Evolutionary conservation across 2,797 vertebrate species (phyloP), one percentile per base, ranked within the genome.

Genomic region (Melanotaenia nigrans): DNA sequence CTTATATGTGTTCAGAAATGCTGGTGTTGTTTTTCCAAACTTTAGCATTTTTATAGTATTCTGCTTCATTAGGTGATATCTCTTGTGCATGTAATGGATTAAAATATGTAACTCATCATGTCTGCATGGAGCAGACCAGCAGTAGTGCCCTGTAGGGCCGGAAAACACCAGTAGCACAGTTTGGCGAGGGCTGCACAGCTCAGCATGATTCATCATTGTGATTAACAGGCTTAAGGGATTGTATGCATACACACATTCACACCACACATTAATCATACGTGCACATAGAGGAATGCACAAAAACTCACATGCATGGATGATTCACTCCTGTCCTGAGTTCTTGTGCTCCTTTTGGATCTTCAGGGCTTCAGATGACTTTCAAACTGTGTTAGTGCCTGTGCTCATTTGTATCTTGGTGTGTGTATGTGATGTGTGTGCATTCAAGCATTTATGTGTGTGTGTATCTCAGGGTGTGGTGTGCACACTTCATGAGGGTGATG

Each of bases 401-500:
- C 22, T 65, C 36, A 64, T 76, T 78, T 75, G 30, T 49, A 10
- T 68, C 24, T 75, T 18, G n/a, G 5, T 24, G 7, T 8, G 9
- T 53, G 20, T 78, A 14, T 61, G 67, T 69, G 40, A 14, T 58
- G 9, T 25, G 24, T 66, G 53, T 51, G 20, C 25, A 47, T 36
- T 65, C 11, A 62, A 71, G 49, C 1, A 3, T 66, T 61, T 51
- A 4, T 69, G 38, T 72, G 14, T 81, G 64, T 81, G 64, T 76
- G 30, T 71, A 11, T 73, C 33, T 63, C 79, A 99, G 98, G 97
- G 97, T 62, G 97, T 99, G 86, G 97, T 99, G 68, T 99, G 98
- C 74, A 99, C 97, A 18, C 93, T 99, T 55, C 97, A 99, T 0
- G 97, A 98, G 88, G 97, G 97, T 3, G 97, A 99, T 82, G 97